Evolutionary conservation across 30 jellyfish, hydroid and myxozoan species (phyloP).

Genomic region (Aurelia aurita complex sp. Pacific): DNA sequence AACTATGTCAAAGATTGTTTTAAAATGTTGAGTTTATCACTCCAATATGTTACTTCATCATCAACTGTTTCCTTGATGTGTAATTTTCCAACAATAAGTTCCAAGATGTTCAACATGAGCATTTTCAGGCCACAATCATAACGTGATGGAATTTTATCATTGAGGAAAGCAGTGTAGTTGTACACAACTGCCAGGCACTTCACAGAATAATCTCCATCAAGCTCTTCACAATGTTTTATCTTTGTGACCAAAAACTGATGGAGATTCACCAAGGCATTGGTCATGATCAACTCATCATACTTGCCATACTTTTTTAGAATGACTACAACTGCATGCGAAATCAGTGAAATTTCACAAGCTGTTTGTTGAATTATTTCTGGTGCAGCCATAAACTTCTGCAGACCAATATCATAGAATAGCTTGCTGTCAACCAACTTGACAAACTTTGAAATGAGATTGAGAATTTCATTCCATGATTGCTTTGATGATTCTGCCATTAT

Average conservation of each 20-base stretch:
- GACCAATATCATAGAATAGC: not conserved
- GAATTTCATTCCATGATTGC: not conserved
- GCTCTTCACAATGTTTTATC: not conserved
- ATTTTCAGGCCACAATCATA: too few relatives aligned
- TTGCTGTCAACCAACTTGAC: not conserved
- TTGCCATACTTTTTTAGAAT: not conserved
- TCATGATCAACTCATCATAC: not conserved
- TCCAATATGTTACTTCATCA: too few relatives aligned
- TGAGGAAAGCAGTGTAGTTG: not conserved
- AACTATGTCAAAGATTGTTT: too few relatives aligned
- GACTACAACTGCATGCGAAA: slow-evolving; percentile 29
- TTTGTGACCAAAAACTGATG: not conserved
- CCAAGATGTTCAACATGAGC: too few relatives aligned
- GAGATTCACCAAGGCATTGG: not conserved
- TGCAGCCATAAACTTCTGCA: not conserved
- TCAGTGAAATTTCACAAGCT: slow-evolving; percentile 1
- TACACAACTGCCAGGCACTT: slow-evolving; percentile 9
- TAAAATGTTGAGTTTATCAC: too few relatives aligned
- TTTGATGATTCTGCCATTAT: too few relatives aligned
- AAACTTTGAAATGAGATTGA: not conserved
- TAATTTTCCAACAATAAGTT: too few relatives aligned
- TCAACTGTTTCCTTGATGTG: too few relatives aligned
- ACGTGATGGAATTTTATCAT: not conserved
- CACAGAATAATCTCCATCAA: not conserved
- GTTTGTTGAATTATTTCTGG: not conserved